Evolutionary conservation across 2,113 vertebrate species (phyloP).

Genomic region (Emberiza fucata): DNA sequence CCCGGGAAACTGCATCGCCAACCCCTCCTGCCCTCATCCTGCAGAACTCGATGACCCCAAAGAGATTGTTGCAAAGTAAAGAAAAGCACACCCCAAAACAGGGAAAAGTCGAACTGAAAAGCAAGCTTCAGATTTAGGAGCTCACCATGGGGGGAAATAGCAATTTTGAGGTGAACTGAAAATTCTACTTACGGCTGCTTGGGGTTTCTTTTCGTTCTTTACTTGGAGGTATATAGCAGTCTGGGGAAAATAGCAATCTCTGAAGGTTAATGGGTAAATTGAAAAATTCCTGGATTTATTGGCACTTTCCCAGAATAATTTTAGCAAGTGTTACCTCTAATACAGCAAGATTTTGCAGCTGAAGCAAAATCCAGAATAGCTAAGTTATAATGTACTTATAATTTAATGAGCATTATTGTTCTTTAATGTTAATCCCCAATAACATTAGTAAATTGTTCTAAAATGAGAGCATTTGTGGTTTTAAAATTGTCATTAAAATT

Average conservation of each 20-base stretch:
- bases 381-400: not conserved
- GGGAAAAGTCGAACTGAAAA: not conserved
- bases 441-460: not conserved
- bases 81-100: fast-evolving
- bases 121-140: not conserved
- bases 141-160: not conserved
- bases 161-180: too few species aligned
- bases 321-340: not conserved
- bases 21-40: fast-evolving
- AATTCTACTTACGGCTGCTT: too few species aligned
- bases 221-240: too few species aligned
- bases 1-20: fast-evolving
- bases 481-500: not conserved
- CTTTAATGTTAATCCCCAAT: not conserved
- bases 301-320: not conserved
- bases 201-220: too few species aligned
- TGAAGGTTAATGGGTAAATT: too few species aligned
- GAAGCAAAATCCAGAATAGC: not conserved
- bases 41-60: not conserved
- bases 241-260: too few species aligned
- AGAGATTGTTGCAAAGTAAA: not conserved
- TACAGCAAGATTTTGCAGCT: not conserved
- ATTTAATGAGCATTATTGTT: not conserved
- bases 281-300: not conserved
- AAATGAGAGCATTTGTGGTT: not conserved